phyloP scores from a whole-genome alignment of 2,113 vertebrate genomes.

The Hippocampus mohnikei region DNA sequence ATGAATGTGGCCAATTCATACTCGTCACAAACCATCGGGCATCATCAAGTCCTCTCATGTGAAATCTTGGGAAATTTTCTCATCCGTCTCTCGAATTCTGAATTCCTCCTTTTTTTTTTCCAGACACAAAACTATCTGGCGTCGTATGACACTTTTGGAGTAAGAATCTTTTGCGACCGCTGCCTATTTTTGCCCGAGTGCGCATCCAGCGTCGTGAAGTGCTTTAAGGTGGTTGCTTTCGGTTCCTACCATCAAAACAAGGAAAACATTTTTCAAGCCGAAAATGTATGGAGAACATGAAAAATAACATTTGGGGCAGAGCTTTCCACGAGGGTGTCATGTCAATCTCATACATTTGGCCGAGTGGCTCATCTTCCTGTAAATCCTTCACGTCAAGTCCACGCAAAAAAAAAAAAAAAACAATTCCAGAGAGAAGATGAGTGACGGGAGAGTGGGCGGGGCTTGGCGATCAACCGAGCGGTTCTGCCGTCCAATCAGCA shows the following conservation, averaged over 20 bases:
- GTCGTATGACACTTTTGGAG: no score
- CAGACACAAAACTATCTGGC: no score
- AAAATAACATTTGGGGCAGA: not conserved
- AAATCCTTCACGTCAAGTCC: not conserved
- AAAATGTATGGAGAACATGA: not conserved
- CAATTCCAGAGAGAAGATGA: not conserved
- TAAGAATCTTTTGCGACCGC: no score
- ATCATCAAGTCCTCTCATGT: not conserved
- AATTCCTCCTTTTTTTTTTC: no score
- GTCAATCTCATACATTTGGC: not conserved
- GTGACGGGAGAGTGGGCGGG: not conserved
- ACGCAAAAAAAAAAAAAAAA: not conserved
- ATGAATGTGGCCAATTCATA: not conserved
- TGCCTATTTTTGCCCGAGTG: not conserved
- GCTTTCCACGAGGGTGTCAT: not conserved
- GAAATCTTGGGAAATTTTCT: not conserved
- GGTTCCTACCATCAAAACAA: not conserved
- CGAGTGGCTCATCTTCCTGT: not conserved
- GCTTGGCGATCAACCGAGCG: constrained; percentile 78
- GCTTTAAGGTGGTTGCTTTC: not conserved
- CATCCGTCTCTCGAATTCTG: no score
- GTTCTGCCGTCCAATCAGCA: constrained; percentile 80
- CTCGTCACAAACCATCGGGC: not conserved
- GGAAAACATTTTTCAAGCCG: not conserved
- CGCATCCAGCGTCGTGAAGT: not conserved